Conservation (phyloP, 2,113 vertebrate species). For the Numida meleagris region DNA sequence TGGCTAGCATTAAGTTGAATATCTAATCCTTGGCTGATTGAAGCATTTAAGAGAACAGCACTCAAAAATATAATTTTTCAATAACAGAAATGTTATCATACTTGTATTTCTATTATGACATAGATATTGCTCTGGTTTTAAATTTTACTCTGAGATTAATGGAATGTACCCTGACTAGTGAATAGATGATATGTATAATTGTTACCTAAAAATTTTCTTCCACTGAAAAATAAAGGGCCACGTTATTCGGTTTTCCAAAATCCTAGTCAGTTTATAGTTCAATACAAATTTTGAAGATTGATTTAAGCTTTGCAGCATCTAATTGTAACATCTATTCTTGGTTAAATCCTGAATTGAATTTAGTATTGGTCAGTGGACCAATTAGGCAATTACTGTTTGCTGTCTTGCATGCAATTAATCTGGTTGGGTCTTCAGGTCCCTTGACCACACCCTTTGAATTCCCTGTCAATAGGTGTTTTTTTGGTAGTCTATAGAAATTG, state of each 20-base stretch:
- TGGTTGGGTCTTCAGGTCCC: neutral
- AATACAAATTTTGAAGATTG: neutral
- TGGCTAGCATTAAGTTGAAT: slow-evolving; percentile 8
- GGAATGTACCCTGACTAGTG: neutral
- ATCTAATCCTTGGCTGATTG: slow-evolving; percentile 26
- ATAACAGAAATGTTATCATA: neutral
- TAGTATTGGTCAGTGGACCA: neutral
- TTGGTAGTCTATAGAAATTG: neutral
- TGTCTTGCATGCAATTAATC: neutral
- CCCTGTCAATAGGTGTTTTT: neutral
- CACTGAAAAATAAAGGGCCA: neutral
- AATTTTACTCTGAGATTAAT: slow-evolving; percentile 11
- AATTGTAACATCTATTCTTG: neutral
- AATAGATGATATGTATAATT: neutral
- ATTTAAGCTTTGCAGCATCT: neutral
- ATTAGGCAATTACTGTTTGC: neutral
- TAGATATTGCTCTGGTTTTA: neutral
- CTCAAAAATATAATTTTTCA: neutral
- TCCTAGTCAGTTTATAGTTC: neutral
- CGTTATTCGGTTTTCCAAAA: neutral
- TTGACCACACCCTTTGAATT: neutral
- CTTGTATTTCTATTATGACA: neutral
- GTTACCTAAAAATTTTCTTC: neutral
- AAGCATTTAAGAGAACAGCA: slow-evolving; percentile 9
- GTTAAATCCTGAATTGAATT: neutral